phyloP scores from a whole-genome alignment of 2,888 invertebrate species.

The Aphodius sticticus region DNA sequence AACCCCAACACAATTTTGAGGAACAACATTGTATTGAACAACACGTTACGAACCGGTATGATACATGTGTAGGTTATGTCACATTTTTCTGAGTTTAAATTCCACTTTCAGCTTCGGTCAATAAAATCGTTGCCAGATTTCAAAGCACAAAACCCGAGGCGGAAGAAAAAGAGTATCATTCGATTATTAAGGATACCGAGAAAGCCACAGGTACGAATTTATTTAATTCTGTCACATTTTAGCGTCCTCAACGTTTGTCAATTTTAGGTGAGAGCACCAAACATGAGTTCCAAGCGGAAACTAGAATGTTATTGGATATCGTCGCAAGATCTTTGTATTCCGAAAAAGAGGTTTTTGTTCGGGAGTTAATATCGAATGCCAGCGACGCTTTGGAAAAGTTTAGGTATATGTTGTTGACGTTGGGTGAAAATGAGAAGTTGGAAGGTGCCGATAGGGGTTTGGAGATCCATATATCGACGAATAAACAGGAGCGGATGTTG shows the following conservation, averaged over 20 bases:
- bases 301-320: conserved; percentile 93
- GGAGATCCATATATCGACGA: conserved; percentile 89
- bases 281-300: conserved; percentile 97
- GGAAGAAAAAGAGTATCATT: conserved; percentile 63
- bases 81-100: neutral
- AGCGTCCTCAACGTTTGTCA: conserved; percentile 11
- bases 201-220: conserved; percentile 63
- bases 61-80: neutral
- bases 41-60: neutral
- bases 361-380: conserved; percentile 95
- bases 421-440: conserved; percentile 61
- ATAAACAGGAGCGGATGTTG: conserved; percentile 84
- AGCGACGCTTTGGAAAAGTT: conserved; percentile 98
- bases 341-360: conserved; percentile 96
- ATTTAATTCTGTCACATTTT: conserved; percentile 9
- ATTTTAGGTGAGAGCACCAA: conserved; percentile 66
- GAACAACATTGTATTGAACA: neutral
- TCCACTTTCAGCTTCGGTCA: neutral
- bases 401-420: conserved; percentile 75
- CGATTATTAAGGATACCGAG: conserved; percentile 69
- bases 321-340: conserved; percentile 97
- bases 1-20: neutral
- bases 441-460: conserved; percentile 71
- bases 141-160: conserved; percentile 46
- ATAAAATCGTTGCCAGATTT: conserved; percentile 21